These are phyloP conservation scores for Erethizon dorsatum DNA, from an alignment of 2,797 vertebrate genomes.

Conservation along the genomic window DNA sequence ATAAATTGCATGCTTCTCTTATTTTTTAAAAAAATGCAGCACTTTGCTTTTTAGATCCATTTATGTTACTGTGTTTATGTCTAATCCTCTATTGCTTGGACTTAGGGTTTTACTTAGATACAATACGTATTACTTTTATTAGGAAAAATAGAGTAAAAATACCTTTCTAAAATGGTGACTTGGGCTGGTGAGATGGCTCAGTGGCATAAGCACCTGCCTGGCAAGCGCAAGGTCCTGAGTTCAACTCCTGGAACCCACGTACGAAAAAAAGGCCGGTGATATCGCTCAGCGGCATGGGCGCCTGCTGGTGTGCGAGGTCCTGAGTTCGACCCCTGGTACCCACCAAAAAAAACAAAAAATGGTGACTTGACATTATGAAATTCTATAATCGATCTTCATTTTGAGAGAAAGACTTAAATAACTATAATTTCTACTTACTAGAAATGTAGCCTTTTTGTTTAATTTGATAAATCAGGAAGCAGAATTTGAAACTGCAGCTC, in stretches of 20 bases:
- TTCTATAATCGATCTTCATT: background rate
- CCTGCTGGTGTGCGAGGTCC: too few relatives aligned
- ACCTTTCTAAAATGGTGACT: background rate
- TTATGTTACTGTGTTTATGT: background rate
- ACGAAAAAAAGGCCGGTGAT: too few relatives aligned
- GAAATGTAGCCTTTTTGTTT: background rate
- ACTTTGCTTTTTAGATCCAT: background rate
- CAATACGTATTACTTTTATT: background rate
- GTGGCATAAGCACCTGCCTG: too few relatives aligned
- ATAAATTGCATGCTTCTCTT: background rate
- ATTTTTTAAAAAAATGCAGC: background rate
- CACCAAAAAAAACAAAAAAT: background rate
- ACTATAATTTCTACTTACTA: background rate
- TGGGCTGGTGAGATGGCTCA: background rate
- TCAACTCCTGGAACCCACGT: too few relatives aligned
- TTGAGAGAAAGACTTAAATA: conserved; percentile 10
- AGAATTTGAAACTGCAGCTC: background rate
- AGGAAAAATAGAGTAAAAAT: background rate
- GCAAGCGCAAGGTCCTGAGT: too few relatives aligned
- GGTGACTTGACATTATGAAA: background rate
- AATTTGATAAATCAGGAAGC: background rate
- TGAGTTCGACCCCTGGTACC: too few relatives aligned
- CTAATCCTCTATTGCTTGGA: background rate
- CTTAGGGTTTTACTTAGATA: background rate
- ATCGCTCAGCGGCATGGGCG: too few relatives aligned